Base-by-base conservation (phyloP, 2,888 invertebrate genomes). In the Andrena praecox region DNA sequence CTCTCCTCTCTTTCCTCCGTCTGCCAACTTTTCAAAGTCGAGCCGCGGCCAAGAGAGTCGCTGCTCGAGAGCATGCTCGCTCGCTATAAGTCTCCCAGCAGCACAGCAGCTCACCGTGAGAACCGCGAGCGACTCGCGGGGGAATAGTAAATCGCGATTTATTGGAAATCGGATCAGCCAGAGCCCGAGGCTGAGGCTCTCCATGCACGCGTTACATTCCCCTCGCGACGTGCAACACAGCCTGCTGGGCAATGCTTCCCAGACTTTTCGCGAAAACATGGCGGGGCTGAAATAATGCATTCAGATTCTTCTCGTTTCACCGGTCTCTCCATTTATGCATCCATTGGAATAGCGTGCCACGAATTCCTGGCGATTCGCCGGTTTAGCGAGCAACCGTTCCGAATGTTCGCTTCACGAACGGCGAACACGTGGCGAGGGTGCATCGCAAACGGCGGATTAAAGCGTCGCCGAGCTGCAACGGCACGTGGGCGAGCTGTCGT, bases 401-500 rank as follows among this genome's bases (percentile, higher is more conserved):
- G 16, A 42, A 16, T 16, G 42, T 16, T 42, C 16, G 42, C 12
- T 3, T 0, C 12, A 0, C 42, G 42, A 42, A 42, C 16, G 16
- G 42, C 1, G 42, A 42, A 42, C 60, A 54, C 35, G 64, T 7
- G 31, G 67, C 67, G 62, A 60, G 77, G 20, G 52, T 60, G 69
- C 77, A 10, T 54, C 60, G 54, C 63, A 54, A 80, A 74, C 75
- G 77, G 71, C 82, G 66, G 87, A 88, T 90, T 88, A 90, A 86
- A 90, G 82, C 70, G 73, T 85, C 60, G 60, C 67, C 79, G 73
- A 56, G 54, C 42, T 42, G 5, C 42, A n/a, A 35, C 66, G 66
- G 79, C 83, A 88, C 88, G 88, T 83, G 89, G 89, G 88, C 86
- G 85, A 78, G 75, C 84, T 64, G 77, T 77, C 64, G 68, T 81